A percentile compares a stretch with the other conserved stretches of the same genome.
Conservation (phyloP, 2,888 invertebrate genomes). For the Andrena chrysosceles region DNA sequence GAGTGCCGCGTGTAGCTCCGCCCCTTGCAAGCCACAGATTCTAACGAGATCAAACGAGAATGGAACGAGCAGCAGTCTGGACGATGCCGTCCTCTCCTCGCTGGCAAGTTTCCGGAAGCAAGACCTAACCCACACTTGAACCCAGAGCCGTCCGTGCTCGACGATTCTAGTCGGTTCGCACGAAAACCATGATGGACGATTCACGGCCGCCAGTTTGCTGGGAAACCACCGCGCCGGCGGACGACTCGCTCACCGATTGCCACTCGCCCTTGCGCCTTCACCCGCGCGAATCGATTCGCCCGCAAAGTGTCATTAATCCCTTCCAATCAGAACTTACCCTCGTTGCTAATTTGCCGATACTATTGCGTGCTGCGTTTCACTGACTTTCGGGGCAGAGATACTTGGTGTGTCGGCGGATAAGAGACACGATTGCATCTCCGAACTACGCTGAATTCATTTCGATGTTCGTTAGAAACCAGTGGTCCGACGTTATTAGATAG, state of each 20-base stretch:
- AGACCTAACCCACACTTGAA: too few relatives aligned
- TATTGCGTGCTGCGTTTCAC: not conserved
- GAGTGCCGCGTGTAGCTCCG: conserved; percentile 9
- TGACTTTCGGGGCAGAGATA: not conserved
- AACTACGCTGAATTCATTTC: not conserved
- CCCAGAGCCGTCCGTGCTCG: not conserved
- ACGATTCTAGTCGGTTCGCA: conserved; percentile 6
- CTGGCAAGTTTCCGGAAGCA: conserved; percentile 13
- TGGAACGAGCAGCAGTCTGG: not conserved
- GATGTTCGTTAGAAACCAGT: not conserved
- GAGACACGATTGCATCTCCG: not conserved
- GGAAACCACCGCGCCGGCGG: conserved; percentile 27
- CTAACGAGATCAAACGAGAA: conserved; percentile 34
- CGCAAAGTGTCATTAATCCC: conserved; percentile 39
- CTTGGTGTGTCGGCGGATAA: not conserved
- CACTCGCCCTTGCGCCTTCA: not conserved
- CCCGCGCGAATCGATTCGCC: conserved; percentile 29
- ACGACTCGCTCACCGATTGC: not conserved
- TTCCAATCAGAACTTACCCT: conserved; percentile 31
- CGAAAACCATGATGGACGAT: conserved; percentile 19
- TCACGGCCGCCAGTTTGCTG: conserved; percentile 15
- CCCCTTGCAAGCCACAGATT: conserved; percentile 19
- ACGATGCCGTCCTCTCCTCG: not conserved
- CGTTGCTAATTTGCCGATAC: conserved; percentile 20
- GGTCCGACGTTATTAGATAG: not conserved